Conservation (phyloP, 2,113 vertebrate species). For the Corydoras maculifer region DNA sequence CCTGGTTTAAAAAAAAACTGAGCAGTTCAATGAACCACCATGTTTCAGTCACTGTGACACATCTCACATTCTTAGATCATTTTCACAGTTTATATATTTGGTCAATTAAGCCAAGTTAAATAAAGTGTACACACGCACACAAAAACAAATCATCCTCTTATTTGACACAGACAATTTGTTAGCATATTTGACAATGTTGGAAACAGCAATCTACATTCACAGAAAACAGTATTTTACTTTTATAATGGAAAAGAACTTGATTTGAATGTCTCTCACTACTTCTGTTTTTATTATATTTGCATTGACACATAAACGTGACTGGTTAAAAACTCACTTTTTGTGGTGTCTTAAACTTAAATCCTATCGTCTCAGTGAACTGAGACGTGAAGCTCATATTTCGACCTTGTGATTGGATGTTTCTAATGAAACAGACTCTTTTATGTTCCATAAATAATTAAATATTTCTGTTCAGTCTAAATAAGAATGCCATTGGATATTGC, state of each 20-base stretch:
- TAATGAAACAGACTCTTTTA: not conserved
- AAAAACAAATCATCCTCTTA: conserved; percentile 32
- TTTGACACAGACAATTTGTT: conserved; percentile 1
- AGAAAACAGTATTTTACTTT: conserved; percentile 29
- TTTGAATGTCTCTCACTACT: conserved; percentile 46
- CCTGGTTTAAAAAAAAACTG: too few species aligned
- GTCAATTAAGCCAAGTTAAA: not conserved
- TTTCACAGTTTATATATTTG: too few species aligned
- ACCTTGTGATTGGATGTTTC: conserved; percentile 40
- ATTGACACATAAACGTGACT: conserved; percentile 56
- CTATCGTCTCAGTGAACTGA: conserved; percentile 64
- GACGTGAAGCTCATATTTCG: conserved; percentile 58
- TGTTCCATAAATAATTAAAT: conserved; percentile 37
- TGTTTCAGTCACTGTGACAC: too few species aligned
- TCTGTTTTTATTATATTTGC: conserved; percentile 63
- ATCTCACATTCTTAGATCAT: too few species aligned
- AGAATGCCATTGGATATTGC: conserved; percentile 68
- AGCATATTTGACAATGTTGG: conserved; percentile 33
- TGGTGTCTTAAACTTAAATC: conserved; percentile 54
- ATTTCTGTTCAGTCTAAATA: conserved; percentile 71
- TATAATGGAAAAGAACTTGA: conserved; percentile 33
- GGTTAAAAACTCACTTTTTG: conserved; percentile 34
- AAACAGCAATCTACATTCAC: conserved; percentile 29
- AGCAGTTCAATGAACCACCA: too few species aligned
- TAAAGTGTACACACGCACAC: too few species aligned